These are phyloP conservation scores for Circaetus cinerascens DNA, from an alignment of 2,113 vertebrate species.

Conservation along the genomic window DNA sequence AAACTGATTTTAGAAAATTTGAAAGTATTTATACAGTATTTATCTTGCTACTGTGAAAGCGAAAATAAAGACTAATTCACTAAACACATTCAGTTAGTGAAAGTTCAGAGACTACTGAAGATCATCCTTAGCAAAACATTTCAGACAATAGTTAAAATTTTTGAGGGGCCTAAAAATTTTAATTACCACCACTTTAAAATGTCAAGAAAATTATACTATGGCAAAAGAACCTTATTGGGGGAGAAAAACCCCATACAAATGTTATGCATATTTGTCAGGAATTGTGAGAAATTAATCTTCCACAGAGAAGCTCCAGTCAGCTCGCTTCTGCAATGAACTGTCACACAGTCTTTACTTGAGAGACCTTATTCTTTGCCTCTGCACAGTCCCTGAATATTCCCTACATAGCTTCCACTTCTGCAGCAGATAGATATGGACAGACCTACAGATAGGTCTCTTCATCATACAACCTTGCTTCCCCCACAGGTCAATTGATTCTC, in stretches of 20 bases:
- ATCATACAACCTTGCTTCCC: neutral
- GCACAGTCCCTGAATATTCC: neutral
- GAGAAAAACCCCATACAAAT: neutral
- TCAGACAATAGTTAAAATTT: neutral
- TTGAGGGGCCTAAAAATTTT: neutral
- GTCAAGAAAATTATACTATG: neutral
- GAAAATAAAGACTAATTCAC: neutral
- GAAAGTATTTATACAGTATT: neutral
- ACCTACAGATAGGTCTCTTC: neutral
- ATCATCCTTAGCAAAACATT: neutral
- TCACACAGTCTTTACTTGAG: neutral
- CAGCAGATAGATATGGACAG: neutral
- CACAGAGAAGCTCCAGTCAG: neutral
- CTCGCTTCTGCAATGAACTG: neutral
- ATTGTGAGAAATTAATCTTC: neutral
- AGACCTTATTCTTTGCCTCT: neutral
- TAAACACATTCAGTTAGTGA: neutral
- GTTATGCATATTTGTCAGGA: neutral
- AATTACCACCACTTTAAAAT: neutral
- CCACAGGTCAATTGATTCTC: neutral
- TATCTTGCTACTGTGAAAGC: neutral
- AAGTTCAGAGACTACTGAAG: neutral
- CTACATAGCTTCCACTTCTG: neutral
- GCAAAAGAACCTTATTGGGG: neutral
- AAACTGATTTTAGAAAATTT: neutral